Percentiles rank a stretch among this genome's conserved stretches.
Evolutionary conservation across 2,797 vertebrate species (phyloP).

Genomic region (Gymnothorax reevesii): DNA sequence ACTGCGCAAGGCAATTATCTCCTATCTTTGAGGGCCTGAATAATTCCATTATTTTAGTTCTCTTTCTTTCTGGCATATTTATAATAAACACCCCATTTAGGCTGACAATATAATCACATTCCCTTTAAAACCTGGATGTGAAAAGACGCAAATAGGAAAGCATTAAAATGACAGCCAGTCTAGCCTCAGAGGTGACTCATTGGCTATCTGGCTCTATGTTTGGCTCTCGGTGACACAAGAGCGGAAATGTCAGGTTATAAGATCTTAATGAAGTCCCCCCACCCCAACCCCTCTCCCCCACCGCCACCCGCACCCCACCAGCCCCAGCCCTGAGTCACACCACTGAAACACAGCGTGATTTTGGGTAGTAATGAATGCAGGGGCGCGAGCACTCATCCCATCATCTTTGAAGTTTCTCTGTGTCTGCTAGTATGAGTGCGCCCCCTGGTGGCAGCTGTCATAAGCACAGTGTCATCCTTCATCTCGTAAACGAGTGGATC

Average conservation of each 20-base stretch:
- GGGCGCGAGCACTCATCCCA: background rate
- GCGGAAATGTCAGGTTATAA: background rate
- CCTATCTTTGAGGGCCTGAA: background rate
- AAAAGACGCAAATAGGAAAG: background rate
- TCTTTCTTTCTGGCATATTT: background rate
- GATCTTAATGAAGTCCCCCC: background rate
- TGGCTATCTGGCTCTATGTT: background rate
- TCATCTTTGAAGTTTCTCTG: background rate
- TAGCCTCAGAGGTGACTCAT: background rate
- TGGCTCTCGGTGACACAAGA: background rate
- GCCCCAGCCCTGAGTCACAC: background rate
- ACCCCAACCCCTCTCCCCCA: background rate
- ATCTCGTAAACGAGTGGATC: background rate
- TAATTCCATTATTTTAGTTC: background rate
- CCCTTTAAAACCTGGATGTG: background rate
- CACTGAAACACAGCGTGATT: background rate
- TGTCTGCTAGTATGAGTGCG: background rate
- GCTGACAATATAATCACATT: background rate
- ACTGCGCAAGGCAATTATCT: background rate
- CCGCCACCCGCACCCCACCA: background rate
- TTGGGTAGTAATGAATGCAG: background rate
- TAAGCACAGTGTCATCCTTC: background rate
- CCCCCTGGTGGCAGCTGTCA: background rate
- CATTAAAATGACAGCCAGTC: conserved; percentile 1
- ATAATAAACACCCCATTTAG: background rate